These are phyloP conservation scores for Pangasius djambal DNA, from an alignment of 2,797 vertebrate genomes.

Conservation along the genomic window DNA sequence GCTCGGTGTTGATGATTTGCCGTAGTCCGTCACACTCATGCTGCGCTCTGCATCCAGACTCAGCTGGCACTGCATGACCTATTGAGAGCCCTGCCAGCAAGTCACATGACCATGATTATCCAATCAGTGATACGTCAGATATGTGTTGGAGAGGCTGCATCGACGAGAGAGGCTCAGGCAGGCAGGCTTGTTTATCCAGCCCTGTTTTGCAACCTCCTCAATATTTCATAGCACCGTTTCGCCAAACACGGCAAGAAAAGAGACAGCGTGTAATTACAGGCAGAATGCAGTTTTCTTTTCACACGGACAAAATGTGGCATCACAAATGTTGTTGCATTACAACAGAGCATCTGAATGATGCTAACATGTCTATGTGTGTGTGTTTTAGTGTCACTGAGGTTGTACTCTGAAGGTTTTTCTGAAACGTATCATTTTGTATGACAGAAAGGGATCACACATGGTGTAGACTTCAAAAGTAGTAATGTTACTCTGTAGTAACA, in stretches of 20 bases:
- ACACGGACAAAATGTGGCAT: conserved; percentile 24
- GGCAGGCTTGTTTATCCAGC: conserved; percentile 51
- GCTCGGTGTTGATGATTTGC: conserved; percentile 38
- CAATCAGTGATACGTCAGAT: conserved; percentile 37
- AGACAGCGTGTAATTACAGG: conserved; percentile 31
- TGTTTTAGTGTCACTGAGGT: neutral
- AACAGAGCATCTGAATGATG: neutral
- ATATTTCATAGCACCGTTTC: conserved; percentile 52
- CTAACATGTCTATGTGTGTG: conserved; percentile 30
- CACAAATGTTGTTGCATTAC: conserved; percentile 14
- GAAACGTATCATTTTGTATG: neutral
- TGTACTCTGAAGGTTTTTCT: neutral
- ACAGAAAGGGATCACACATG: neutral
- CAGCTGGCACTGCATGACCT: conserved; percentile 52
- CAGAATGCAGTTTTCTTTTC: conserved; percentile 10
- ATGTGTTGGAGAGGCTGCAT: conserved; percentile 25
- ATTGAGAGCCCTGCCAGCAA: conserved; percentile 37
- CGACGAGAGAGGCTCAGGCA: conserved; percentile 35
- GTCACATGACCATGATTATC: conserved; percentile 54
- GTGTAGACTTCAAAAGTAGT: neutral
- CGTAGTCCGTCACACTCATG: conserved; percentile 26
- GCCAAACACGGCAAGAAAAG: conserved; percentile 11
- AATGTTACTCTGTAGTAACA: neutral
- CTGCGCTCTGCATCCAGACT: conserved; percentile 34
- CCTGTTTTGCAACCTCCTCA: conserved; percentile 48